phyloP scores from a whole-genome alignment of 2,888 invertebrate species.

The Eristalis pertinax region DNA sequence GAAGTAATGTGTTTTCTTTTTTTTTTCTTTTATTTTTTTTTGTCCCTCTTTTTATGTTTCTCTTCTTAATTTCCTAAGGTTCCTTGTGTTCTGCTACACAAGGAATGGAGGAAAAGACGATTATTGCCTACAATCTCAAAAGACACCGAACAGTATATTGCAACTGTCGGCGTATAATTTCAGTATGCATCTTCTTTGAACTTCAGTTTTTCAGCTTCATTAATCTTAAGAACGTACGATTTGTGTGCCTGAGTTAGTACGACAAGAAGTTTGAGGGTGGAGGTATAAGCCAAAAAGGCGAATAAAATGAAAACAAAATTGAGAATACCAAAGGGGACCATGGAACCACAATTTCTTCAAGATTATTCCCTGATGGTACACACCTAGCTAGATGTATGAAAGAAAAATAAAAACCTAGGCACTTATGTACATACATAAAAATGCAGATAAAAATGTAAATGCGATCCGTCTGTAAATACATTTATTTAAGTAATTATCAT shows the following conservation, averaged over 20 bases:
- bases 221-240: conserved; percentile 44
- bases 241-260: neutral
- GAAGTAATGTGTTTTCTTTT: conserved; percentile 45
- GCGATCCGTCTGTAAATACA: neutral
- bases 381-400: neutral
- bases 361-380: neutral
- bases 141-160: conserved; percentile 56
- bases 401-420: neutral
- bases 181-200: conserved; percentile 55
- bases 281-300: conserved; percentile 1
- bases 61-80: conserved; percentile 42
- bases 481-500: conserved; percentile 10
- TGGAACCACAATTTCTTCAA: neutral
- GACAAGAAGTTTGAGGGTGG: conserved; percentile 21
- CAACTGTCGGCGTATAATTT: conserved; percentile 64
- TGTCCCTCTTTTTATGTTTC: conserved; percentile 20
- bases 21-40: neutral
- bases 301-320: conserved; percentile 22
- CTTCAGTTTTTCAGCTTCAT: conserved; percentile 68
- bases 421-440: neutral
- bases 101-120: conserved; percentile 36
- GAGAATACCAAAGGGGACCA: neutral
- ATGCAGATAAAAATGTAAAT: neutral
- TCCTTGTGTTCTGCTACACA: conserved; percentile 13
- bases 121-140: conserved; percentile 52